phyloP scores from a whole-genome alignment of 2,113 vertebrate species.

The Carassius auratus region DNA sequence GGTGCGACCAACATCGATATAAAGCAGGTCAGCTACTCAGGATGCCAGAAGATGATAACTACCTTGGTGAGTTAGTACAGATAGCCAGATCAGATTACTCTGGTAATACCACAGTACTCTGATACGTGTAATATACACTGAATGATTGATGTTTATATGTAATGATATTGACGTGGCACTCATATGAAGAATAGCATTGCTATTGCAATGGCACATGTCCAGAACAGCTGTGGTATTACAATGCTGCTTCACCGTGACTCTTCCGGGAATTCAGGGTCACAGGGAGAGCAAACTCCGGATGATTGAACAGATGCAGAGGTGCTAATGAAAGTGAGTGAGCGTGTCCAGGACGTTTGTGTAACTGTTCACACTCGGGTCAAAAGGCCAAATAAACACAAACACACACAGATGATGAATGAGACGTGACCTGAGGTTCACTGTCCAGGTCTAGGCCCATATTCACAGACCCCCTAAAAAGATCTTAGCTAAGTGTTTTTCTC shows the following conservation, averaged over 20 bases:
- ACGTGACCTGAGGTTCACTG: background rate
- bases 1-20: constrained; percentile 95
- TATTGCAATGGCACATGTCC: background rate
- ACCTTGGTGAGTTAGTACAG: constrained; percentile 84
- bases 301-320: background rate
- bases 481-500: too few relatives aligned
- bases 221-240: background rate
- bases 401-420: background rate
- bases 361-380: background rate
- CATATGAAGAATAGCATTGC: background rate
- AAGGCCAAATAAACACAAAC: background rate
- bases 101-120: background rate
- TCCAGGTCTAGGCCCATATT: background rate
- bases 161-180: background rate
- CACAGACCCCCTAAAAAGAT: too few relatives aligned
- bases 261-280: background rate
- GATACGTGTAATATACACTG: background rate
- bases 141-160: background rate
- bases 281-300: background rate
- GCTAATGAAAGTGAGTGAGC: background rate
- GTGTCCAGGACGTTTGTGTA: background rate
- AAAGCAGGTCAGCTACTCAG: constrained; percentile 93
- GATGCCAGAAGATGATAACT: constrained; percentile 95
- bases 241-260: background rate
- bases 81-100: background rate